Evolutionary conservation across 2,113 vertebrate genomes (phyloP).

Genomic region (Eubucco bourcierii): DNA sequence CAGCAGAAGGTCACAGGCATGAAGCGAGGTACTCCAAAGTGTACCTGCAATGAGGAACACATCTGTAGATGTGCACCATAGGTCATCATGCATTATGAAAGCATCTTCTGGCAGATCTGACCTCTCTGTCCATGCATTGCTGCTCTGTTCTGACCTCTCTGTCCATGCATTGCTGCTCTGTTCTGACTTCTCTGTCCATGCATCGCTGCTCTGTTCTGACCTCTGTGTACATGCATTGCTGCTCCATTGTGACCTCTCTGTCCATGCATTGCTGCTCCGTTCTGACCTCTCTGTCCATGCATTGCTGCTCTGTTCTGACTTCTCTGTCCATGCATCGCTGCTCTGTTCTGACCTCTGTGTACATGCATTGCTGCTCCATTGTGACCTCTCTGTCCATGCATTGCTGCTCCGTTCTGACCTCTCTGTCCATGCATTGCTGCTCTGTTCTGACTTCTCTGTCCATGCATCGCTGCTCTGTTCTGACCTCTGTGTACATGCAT

Average conservation of each 20-base stretch:
- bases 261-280: fast-evolving
- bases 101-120: no score
- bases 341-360: neutral
- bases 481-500: fast-evolving
- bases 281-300: fast-evolving
- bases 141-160: neutral
- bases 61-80: no score
- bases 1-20: neutral
- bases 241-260: no score
- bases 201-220: neutral
- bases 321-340: fast-evolving
- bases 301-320: neutral
- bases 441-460: neutral
- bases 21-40: neutral
- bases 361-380: fast-evolving
- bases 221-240: fast-evolving
- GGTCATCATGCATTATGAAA: fast-evolving
- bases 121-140: fast-evolving
- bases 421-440: fast-evolving
- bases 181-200: fast-evolving
- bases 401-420: neutral
- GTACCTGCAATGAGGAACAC: no score
- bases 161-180: fast-evolving
- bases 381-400: fast-evolving
- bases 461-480: neutral